A percentile compares a stretch with the other conserved stretches of the same genome.
Conservation (phyloP, 2,113 vertebrate genomes). For the Neodontobutis hainanensis region DNA sequence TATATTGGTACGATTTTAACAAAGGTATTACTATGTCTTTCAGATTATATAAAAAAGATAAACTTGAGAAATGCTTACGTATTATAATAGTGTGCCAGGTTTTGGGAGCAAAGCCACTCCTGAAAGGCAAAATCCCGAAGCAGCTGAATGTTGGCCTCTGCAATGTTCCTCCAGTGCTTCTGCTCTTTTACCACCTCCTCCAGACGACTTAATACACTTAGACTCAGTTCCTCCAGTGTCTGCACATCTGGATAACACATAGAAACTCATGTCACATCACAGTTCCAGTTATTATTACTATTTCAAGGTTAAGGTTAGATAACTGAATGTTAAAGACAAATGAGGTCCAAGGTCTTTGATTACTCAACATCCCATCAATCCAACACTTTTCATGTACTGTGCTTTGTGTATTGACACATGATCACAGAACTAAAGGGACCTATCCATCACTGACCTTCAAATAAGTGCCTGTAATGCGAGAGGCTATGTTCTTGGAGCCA, state of each 20-base stretch:
- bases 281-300: neutral
- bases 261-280: neutral
- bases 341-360: neutral
- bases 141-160: conserved; percentile 78
- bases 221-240: conserved; percentile 82
- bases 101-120: conserved; percentile 84
- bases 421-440: neutral
- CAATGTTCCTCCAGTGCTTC: conserved; percentile 75
- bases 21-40: neutral
- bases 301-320: neutral
- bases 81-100: conserved; percentile 81
- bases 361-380: neutral
- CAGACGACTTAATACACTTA: conserved; percentile 77
- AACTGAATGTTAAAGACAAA: neutral
- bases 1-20: no score
- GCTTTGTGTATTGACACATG: neutral
- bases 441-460: conserved; percentile 84
- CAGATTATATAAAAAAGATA: conserved; percentile 12
- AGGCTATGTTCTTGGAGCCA: conserved; percentile 78
- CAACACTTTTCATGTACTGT: neutral
- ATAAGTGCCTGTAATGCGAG: conserved; percentile 85
- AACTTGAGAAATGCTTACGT: conserved; percentile 68
- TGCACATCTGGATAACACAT: conserved; percentile 78
- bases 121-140: conserved; percentile 83
- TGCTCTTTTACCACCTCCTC: conserved; percentile 80